Base-by-base conservation (phyloP, 2,113 vertebrate species). In the Sarotherodon lohbergeri region DNA sequence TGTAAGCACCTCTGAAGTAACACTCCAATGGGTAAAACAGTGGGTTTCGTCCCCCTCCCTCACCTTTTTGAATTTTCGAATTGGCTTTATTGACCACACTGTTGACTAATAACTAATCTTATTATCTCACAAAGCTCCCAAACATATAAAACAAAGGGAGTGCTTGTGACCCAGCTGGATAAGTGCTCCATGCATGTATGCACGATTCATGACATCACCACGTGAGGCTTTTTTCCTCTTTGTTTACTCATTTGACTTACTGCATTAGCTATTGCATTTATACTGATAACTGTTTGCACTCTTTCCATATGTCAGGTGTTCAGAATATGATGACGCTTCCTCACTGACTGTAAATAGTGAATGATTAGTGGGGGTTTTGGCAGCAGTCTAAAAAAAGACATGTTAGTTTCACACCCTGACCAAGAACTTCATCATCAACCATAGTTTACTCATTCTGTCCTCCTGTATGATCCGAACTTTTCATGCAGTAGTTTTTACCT, bases 101-200 rank as follows among this genome's bases (percentile, higher is more conserved):
- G 90, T 85, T 19, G 17, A 92, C 89, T 92, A 90, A 90, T 86
- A 39, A 78, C 59, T 81, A 12, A 78, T 82, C 4, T 81, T 66
- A 89, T 76, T 36, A 80, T 73, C 6, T 86, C 48, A 29, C 48
- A 83, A 84, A 39, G 63, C 89, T 6, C n/a, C 80, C 83, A 81
- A 81, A 83, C 73, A 43, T 52, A 85, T 46, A 85, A 87, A 55
- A 61, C 79, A 79, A 14, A 71, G 16, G 80, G 3, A 41, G 41
- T 66, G 68, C 81, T 90, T 94, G 73, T 5, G 4, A 29, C 81
- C 80, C 76, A 6, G 71, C 5, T 73, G 88, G 90, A 87, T 82
- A 39, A 87, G 52, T 4, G 7, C 10, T 76, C 50, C 55, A 36
- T 87, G 88, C 90, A 56, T 82, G 54, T 85, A 1, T 88, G 88